These are phyloP conservation scores for Ceyx cyanopectus DNA, from an alignment of 2,113 vertebrate species.

Conservation along the genomic window DNA sequence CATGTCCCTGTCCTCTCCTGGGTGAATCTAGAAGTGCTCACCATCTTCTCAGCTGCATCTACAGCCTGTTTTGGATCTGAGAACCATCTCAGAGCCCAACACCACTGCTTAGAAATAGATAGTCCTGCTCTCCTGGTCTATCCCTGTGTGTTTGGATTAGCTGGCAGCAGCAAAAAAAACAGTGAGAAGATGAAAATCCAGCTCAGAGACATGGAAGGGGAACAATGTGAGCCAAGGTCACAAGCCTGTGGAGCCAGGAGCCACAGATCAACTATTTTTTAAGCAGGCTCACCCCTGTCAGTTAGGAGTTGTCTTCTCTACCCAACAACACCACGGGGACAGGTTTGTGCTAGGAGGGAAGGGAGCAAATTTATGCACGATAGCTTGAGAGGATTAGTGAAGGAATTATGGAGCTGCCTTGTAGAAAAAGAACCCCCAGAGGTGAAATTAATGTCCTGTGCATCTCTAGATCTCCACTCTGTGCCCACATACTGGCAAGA, in stretches of 20 bases:
- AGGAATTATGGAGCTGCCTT: not conserved
- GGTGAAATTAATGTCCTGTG: not conserved
- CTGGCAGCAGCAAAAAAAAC: not conserved
- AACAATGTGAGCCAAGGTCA: not conserved
- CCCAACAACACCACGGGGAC: not conserved
- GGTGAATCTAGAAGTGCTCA: not conserved
- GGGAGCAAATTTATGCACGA: not conserved
- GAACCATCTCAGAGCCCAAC: not conserved
- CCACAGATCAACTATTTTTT: not conserved
- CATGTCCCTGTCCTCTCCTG: not conserved
- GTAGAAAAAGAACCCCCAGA: not conserved
- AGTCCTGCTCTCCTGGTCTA: not conserved
- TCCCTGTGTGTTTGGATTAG: not conserved
- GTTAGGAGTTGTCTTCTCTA: not conserved
- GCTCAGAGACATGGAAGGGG: not conserved
- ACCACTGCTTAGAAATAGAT: not conserved
- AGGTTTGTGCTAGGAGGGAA: not conserved
- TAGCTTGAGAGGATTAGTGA: not conserved
- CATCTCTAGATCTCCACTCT: not conserved
- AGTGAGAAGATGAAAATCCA: rapidly evolving
- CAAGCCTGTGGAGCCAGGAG: not conserved
- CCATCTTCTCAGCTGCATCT: rapidly evolving
- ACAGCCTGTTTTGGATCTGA: not conserved
- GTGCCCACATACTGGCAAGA: not conserved
- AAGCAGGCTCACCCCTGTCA: not conserved